Percentiles rank a stretch among this genome's conserved stretches.
Evolutionary conservation across 2,888 invertebrate genomes (phyloP).

Genomic region (Neelides folsomi): DNA sequence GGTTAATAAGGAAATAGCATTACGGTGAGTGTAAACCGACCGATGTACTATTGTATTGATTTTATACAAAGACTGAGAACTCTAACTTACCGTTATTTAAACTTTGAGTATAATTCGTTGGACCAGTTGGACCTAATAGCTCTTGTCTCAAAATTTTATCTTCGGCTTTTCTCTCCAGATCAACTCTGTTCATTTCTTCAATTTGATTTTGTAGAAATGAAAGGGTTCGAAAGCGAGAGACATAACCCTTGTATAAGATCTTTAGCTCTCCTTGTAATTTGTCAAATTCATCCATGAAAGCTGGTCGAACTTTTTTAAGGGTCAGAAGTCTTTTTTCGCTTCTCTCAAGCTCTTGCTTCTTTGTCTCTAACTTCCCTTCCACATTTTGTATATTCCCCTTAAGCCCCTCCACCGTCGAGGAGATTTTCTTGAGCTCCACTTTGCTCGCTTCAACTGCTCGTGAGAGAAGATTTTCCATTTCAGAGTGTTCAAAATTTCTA

Average conservation of each 20-base stretch:
- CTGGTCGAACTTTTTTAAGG: conserved; percentile 87
- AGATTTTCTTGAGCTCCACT: conserved; percentile 57
- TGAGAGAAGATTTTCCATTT: conserved; percentile 65
- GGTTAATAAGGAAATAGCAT: too few species aligned
- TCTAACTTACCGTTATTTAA: too few species aligned
- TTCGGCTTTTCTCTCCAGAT: conserved; percentile 58
- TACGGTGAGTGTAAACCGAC: too few species aligned
- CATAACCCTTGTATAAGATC: conserved; percentile 71
- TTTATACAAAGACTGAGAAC: too few species aligned
- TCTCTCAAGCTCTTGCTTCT: conserved; percentile 74
- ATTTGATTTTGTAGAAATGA: conserved; percentile 76
- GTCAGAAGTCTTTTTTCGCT: conserved; percentile 86
- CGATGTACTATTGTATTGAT: too few species aligned
- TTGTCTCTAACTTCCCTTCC: conserved; percentile 81
- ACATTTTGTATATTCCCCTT: conserved; percentile 76
- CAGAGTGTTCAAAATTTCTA: conserved; percentile 62
- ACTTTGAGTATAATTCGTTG: conserved; percentile 10
- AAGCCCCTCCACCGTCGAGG: conserved; percentile 66
- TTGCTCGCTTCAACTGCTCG: conserved; percentile 58
- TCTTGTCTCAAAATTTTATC: conserved; percentile 47
- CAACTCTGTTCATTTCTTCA: conserved; percentile 61
- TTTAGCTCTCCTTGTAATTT: conserved; percentile 72
- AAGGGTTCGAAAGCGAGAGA: conserved; percentile 72
- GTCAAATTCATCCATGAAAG: conserved; percentile 91
- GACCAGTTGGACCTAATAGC: conserved; percentile 15